A percentile compares a stretch with the other conserved stretches of the same genome.
These are phyloP conservation scores for Pomatostomus ruficeps DNA, from an alignment of 2,113 vertebrate genomes.

Conservation along the genomic window DNA sequence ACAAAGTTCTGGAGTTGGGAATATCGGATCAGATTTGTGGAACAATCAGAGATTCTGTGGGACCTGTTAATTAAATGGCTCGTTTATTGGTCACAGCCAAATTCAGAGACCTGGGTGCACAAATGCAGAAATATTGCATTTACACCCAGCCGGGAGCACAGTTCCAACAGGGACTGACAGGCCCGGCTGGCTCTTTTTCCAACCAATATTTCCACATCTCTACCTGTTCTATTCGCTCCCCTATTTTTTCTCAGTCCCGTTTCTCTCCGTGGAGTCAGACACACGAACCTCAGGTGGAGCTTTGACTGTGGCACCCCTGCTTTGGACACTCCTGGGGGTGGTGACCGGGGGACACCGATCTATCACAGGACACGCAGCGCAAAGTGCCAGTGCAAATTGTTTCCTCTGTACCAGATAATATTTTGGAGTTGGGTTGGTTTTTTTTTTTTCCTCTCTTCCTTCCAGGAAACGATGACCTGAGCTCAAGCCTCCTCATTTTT, in stretches of 20 bases:
- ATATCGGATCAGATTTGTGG: not conserved
- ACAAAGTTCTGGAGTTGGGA: not conserved
- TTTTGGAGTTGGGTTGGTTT: fast-evolving
- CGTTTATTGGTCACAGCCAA: not conserved
- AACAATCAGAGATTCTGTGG: not conserved
- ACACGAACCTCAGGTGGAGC: not conserved
- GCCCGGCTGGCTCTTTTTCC: not conserved
- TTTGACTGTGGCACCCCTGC: not conserved
- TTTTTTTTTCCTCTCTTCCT: not conserved
- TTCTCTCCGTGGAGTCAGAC: not conserved
- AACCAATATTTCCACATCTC: not conserved
- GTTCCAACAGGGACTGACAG: not conserved
- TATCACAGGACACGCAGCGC: not conserved
- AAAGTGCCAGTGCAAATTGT: not conserved
- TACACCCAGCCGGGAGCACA: not conserved
- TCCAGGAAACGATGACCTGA: slow-evolving; percentile 18
- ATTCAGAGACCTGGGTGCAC: not conserved
- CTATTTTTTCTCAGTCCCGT: not conserved
- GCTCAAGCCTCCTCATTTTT: slow-evolving; percentile 21
- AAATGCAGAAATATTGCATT: not conserved
- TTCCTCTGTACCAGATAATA: not conserved
- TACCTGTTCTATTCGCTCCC: not conserved
- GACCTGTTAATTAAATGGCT: not conserved
- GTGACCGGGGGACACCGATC: not conserved
- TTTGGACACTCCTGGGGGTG: not conserved